Conservation (phyloP, 2,888 invertebrate species). For the Nomada ruficornis region DNA sequence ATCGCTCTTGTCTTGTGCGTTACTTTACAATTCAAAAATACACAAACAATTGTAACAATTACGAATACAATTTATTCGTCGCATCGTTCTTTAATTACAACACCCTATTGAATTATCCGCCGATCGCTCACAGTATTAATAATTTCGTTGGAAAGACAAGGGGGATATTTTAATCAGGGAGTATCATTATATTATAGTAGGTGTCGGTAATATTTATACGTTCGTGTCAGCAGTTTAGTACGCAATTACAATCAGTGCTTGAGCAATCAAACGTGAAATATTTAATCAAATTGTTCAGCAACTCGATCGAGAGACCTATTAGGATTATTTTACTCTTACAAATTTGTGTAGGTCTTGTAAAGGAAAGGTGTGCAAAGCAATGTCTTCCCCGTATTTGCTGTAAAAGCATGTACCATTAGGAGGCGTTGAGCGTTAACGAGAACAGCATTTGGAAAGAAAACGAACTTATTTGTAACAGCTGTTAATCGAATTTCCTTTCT, state of each 20-base stretch:
- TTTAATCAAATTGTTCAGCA: slow-evolving; percentile 73
- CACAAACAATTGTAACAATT: not conserved
- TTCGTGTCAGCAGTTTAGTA: slow-evolving; percentile 34
- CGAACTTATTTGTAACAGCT: slow-evolving; percentile 23
- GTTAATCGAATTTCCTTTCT: not conserved
- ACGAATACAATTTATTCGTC: not conserved
- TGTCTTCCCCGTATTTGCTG: slow-evolving; percentile 69
- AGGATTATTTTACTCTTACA: slow-evolving; percentile 27
- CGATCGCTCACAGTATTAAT: not conserved
- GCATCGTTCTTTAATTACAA: not conserved
- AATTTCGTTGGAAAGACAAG: slow-evolving; percentile 34
- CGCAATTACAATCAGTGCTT: slow-evolving; percentile 60
- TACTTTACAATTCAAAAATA: slow-evolving; percentile 4
- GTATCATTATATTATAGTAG: not conserved
- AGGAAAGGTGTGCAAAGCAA: slow-evolving; percentile 56
- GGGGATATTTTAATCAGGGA: slow-evolving; percentile 54
- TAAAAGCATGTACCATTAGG: slow-evolving; percentile 48
- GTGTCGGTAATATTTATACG: slow-evolving; percentile 11
- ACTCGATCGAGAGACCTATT: slow-evolving; percentile 41
- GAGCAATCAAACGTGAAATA: slow-evolving; percentile 65
- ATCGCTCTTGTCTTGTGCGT: slow-evolving; percentile 46
- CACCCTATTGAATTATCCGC: too few species aligned
- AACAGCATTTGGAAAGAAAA: slow-evolving; percentile 27
- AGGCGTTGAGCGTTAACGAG: slow-evolving; percentile 46
- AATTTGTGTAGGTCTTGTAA: slow-evolving; percentile 34